Conservation (phyloP, 2,113 vertebrate genomes). For the Cyprinodon tularosa region DNA sequence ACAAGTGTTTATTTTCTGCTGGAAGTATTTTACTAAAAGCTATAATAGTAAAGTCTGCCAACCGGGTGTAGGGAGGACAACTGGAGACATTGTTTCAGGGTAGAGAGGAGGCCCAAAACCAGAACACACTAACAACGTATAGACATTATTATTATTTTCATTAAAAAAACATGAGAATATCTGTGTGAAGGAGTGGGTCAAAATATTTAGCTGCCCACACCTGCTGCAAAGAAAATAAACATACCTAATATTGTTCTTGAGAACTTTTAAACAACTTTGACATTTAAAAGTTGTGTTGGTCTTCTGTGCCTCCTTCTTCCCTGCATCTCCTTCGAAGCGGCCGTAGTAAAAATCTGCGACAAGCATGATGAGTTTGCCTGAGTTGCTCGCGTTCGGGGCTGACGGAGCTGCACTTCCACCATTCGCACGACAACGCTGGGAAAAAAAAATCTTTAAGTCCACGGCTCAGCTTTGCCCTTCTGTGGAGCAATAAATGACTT, state of each 20-base stretch:
- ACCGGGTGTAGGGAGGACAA: no score
- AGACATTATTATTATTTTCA: background rate
- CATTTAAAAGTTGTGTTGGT: slow-evolving; percentile 93
- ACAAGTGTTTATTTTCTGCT: no score
- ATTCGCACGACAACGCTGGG: slow-evolving; percentile 86
- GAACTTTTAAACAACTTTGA: slow-evolving; percentile 95
- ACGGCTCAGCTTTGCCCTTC: background rate
- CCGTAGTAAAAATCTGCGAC: slow-evolving; percentile 98
- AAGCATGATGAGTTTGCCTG: slow-evolving; percentile 95
- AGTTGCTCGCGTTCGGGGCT: slow-evolving; percentile 54
- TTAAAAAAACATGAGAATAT: background rate
- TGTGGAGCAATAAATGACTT: background rate
- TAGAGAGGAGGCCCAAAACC: no score
- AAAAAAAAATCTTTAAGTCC: slow-evolving; percentile 11
- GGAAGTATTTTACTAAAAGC: no score
- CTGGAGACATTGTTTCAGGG: no score
- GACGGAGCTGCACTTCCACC: slow-evolving; percentile 74
- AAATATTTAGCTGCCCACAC: background rate
- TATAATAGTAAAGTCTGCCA: no score
- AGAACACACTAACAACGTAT: no score
- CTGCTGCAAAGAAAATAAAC: background rate
- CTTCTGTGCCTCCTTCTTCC: slow-evolving; percentile 80
- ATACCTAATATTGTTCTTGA: slow-evolving; percentile 98
- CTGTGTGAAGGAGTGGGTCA: background rate
- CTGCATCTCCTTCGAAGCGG: slow-evolving; percentile 85